Conservation (phyloP, 2,797 vertebrate species). For the Rhinoraja longicauda region DNA sequence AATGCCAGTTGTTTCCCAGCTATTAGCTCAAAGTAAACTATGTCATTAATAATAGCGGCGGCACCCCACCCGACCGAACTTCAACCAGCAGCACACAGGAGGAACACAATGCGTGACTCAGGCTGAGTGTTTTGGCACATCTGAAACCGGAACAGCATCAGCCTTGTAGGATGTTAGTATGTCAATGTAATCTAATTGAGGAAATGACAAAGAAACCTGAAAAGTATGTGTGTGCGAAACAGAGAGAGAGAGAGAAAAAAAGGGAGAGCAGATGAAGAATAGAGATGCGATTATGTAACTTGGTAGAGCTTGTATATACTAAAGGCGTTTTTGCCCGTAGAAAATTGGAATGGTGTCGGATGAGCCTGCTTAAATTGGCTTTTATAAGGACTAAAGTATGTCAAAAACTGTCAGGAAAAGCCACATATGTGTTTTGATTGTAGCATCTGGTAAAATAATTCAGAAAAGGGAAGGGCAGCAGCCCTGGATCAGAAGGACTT, state of each 20-base stretch:
- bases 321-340: background rate
- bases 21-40: slow-evolving; percentile 32
- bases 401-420: background rate
- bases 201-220: slow-evolving; percentile 51
- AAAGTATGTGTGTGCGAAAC: background rate
- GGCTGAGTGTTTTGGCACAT: slow-evolving; percentile 8
- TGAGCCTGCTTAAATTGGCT: background rate
- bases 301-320: no score
- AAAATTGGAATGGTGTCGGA: background rate
- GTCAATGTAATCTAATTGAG: slow-evolving; percentile 50
- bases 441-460: background rate
- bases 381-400: background rate
- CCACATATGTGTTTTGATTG: background rate
- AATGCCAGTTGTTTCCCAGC: slow-evolving; percentile 16
- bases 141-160: slow-evolving; percentile 30
- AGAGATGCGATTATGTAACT: background rate
- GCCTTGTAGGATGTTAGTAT: slow-evolving; percentile 38
- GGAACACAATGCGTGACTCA: slow-evolving; percentile 30
- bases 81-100: background rate
- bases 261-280: background rate
- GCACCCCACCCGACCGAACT: background rate
- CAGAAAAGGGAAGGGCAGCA: background rate
- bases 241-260: background rate
- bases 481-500: background rate
- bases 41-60: slow-evolving; percentile 12